These are phyloP conservation scores for Ceratosolen solmsi DNA, from an alignment of 1,140 invertebrate species.

Conservation along the genomic window DNA sequence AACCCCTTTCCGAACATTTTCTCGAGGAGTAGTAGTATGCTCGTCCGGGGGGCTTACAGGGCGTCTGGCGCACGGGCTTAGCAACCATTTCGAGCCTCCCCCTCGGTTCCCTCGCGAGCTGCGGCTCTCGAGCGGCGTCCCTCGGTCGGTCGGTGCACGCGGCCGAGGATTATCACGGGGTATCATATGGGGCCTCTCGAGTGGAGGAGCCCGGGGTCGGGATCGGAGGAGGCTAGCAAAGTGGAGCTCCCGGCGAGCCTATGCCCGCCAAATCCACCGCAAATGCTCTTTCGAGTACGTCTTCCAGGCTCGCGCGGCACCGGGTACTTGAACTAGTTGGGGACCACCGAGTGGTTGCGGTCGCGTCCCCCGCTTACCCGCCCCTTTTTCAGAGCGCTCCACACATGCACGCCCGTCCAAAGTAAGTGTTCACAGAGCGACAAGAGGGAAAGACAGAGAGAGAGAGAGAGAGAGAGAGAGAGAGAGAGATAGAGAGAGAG, in stretches of 20 bases:
- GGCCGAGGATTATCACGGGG: constrained; percentile 66
- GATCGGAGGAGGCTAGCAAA: constrained; percentile 54
- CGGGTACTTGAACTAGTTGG: constrained; percentile 71
- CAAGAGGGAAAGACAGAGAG: not conserved
- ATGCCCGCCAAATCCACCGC: constrained; percentile 69
- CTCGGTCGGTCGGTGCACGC: constrained; percentile 52
- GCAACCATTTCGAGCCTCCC: not conserved
- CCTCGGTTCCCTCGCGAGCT: not conserved
- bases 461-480: not conserved
- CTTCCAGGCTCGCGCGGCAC: constrained; percentile 51
- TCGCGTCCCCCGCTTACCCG: not conserved
- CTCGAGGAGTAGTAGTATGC: not conserved
- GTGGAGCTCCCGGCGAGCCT: constrained; percentile 61
- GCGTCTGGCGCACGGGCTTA: not conserved
- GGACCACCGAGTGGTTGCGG: constrained; percentile 62
- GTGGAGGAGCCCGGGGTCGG: constrained; percentile 38
- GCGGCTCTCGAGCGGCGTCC: not conserved
- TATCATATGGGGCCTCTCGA: constrained; percentile 69
- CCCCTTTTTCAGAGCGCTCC: not conserved
- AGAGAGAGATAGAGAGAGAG: not conserved
- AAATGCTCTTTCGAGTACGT: constrained; percentile 70
- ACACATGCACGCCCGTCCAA: not conserved
- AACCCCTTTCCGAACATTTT: not conserved
- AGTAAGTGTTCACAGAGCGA: not conserved
- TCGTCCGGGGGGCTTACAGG: not conserved